These are phyloP conservation scores for Hyalella azteca DNA, from an alignment of 2,888 invertebrate genomes.

Conservation along the genomic window DNA sequence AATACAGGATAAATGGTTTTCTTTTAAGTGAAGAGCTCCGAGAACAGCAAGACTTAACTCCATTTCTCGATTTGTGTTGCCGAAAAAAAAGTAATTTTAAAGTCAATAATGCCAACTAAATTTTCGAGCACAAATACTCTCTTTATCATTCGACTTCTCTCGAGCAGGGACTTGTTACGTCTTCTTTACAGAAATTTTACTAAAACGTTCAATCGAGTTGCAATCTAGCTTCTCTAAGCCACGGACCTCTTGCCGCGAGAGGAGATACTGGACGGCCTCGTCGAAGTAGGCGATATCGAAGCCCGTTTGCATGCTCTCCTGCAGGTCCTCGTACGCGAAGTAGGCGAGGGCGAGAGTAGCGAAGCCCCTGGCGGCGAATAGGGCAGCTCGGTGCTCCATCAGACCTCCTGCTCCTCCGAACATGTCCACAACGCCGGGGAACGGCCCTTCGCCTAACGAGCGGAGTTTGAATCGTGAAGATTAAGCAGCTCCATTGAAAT, in stretches of 20 bases:
- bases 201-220: neutral
- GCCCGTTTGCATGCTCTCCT: slow-evolving; percentile 40
- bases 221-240: no score
- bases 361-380: slow-evolving; percentile 50
- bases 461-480: neutral
- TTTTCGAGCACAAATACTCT: neutral
- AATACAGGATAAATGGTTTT: neutral
- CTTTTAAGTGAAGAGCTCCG: neutral
- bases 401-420: slow-evolving; percentile 50
- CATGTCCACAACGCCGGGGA: slow-evolving; percentile 56
- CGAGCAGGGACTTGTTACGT: neutral
- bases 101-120: neutral
- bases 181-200: neutral
- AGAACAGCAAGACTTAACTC: neutral
- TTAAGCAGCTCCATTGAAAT: no score
- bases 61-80: neutral
- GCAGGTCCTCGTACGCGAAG: slow-evolving; percentile 55
- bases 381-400: slow-evolving; percentile 51
- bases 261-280: slow-evolving; percentile 54
- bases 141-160: neutral
- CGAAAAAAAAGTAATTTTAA: neutral
- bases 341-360: slow-evolving; percentile 54
- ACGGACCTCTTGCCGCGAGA: slow-evolving; percentile 52
- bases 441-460: slow-evolving; percentile 49
- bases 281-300: slow-evolving; percentile 55